A percentile compares a stretch with the other conserved stretches of the same genome.
These are phyloP conservation scores for Pseudocheirus occidentalis DNA, from an alignment of 2,797 vertebrate genomes.

Conservation along the genomic window DNA sequence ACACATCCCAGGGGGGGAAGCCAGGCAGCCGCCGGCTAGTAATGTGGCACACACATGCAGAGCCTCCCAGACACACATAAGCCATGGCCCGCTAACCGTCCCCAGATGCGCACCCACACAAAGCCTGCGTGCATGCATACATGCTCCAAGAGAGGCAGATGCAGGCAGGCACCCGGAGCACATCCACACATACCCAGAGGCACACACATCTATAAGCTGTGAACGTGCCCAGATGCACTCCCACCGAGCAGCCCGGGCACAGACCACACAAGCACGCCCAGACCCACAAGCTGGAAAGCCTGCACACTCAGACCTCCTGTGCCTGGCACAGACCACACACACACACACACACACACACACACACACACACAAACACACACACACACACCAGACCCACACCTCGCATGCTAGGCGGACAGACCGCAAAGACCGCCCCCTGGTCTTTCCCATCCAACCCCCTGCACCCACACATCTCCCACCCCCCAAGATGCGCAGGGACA, in stretches of 20 bases:
- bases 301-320: background rate
- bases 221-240: background rate
- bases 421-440: background rate
- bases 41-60: background rate
- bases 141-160: background rate
- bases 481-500: background rate
- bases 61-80: background rate
- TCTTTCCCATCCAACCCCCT: background rate
- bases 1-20: too few species aligned
- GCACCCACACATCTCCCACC: background rate
- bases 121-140: background rate
- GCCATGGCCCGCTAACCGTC: background rate
- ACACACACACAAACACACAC: background rate
- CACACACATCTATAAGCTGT: background rate
- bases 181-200: conserved; percentile 5
- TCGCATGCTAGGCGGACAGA: background rate
- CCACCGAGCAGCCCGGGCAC: background rate
- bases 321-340: background rate
- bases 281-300: background rate
- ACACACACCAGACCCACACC: background rate
- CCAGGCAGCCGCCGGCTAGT: background rate
- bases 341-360: background rate
- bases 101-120: background rate
- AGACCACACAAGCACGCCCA: background rate
- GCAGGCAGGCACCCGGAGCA: background rate